These are phyloP conservation scores for Myiopsitta monachus DNA, from an alignment of 2,113 vertebrate genomes.

Conservation along the genomic window DNA sequence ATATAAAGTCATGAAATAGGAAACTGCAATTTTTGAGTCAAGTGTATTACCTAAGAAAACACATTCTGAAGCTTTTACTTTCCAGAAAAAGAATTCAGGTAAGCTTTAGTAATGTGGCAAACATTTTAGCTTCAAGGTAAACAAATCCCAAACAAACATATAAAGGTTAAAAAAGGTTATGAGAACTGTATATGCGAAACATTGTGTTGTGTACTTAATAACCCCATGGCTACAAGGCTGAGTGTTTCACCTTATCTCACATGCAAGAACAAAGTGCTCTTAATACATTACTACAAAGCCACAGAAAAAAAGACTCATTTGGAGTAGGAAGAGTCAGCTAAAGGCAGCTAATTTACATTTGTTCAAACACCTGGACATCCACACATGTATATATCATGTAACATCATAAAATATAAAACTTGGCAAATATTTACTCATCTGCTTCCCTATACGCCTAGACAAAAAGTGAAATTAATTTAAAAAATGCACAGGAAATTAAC, in stretches of 20 bases:
- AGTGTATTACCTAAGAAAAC: neutral
- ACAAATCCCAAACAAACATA: neutral
- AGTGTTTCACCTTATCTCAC: neutral
- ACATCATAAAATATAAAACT: neutral
- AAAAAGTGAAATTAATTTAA: neutral
- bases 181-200: fast-evolving
- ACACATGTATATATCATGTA: neutral
- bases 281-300: neutral
- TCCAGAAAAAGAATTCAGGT: neutral
- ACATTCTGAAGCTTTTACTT: neutral
- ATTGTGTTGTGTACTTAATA: neutral
- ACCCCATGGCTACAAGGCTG: neutral
- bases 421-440: neutral
- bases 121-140: neutral
- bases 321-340: neutral
- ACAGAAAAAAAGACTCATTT: neutral
- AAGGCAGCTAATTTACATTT: neutral
- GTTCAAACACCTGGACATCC: neutral
- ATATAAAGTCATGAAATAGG: neutral
- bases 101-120: neutral
- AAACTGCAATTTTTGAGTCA: neutral
- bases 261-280: neutral
- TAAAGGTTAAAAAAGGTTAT: neutral
- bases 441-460: neutral
- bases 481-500: neutral